phyloP scores from a whole-genome alignment of 2,113 vertebrate genomes.

The Muntiacus muntjak region DNA sequence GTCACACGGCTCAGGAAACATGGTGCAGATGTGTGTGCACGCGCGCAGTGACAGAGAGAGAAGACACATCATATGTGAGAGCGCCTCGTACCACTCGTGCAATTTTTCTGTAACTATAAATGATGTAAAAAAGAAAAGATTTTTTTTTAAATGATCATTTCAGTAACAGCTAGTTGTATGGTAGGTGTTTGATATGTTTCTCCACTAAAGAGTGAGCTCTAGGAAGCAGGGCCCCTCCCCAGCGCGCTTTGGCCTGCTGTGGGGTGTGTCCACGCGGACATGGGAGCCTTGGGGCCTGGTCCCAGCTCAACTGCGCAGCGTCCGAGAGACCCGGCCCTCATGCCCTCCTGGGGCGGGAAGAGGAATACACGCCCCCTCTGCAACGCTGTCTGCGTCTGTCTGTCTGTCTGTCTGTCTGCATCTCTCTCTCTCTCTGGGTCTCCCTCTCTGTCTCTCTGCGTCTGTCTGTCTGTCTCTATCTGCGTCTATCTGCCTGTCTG shows the following conservation, averaged over 20 bases:
- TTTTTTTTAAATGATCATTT: not conserved
- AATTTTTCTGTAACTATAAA: not conserved
- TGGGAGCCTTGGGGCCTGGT: not conserved
- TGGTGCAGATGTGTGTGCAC: too few relatives aligned
- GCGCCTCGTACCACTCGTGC: rapidly evolving
- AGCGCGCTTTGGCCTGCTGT: rapidly evolving
- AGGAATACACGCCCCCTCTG: not conserved
- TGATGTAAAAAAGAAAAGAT: not conserved
- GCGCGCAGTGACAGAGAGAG: too few relatives aligned
- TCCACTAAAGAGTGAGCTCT: not conserved
- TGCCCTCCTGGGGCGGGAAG: not conserved
- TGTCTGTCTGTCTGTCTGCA: too few relatives aligned
- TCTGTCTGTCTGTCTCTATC: not conserved
- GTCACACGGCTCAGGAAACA: not conserved
- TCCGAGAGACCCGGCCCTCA: not conserved
- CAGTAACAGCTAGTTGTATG: not conserved
- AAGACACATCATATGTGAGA: rapidly evolving
- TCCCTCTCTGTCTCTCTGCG: too few relatives aligned
- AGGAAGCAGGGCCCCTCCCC: rapidly evolving
- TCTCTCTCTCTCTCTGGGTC: not conserved
- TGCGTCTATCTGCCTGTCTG: not conserved
- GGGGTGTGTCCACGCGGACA: rapidly evolving
- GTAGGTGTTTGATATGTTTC: rapidly evolving
- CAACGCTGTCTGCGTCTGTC: not conserved
- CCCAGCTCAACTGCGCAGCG: not conserved